phyloP scores from a whole-genome alignment of 2,113 vertebrate genomes.

The Tylochromis polylepis region DNA sequence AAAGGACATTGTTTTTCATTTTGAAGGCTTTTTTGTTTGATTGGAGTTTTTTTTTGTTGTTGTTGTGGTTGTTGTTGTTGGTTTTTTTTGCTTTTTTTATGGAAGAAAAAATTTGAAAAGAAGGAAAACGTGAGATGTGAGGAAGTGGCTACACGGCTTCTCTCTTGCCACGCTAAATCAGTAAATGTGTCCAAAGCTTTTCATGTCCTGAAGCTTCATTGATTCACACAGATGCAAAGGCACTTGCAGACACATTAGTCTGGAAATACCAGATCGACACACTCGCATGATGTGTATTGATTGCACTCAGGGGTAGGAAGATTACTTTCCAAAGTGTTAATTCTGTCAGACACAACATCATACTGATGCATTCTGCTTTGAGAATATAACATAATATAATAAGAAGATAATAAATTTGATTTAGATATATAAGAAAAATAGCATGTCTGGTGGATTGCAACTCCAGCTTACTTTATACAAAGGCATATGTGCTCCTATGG shows the following conservation, averaged over 20 bases:
- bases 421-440: neutral
- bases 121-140: neutral
- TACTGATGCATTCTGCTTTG: neutral
- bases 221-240: conserved; percentile 18
- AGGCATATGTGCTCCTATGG: neutral
- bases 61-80: too few species aligned
- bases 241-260: conserved; percentile 7
- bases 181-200: conserved; percentile 59
- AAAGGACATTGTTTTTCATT: neutral
- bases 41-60: too few species aligned
- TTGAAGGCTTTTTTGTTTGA: neutral
- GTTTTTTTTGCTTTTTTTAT: neutral
- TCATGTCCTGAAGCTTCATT: conserved; percentile 26
- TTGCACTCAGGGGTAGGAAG: conserved; percentile 14
- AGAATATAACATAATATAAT: neutral
- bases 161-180: neutral
- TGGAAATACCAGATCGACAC: conserved; percentile 33
- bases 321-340: conserved; percentile 38
- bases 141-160: neutral
- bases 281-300: conserved; percentile 29
- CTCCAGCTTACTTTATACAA: neutral
- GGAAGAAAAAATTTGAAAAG: neutral
- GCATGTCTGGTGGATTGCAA: neutral
- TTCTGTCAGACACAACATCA: neutral
- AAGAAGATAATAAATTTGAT: neutral